phyloP scores from a whole-genome alignment of 1,140 invertebrate genomes.

The Drosophila equinoxialis region DNA sequence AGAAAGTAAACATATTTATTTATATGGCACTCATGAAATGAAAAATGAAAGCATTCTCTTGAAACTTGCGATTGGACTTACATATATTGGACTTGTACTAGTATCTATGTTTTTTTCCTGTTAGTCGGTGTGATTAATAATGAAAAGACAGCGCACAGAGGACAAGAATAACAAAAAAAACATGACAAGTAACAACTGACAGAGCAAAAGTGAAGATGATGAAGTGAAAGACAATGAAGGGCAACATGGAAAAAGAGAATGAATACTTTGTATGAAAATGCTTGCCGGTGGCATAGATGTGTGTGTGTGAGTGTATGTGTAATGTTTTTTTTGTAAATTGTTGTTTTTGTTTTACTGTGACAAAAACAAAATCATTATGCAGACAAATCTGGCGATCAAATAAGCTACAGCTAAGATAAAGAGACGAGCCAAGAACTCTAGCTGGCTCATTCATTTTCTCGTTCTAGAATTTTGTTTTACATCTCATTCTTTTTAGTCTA shows the following conservation, averaged over 20 bases:
- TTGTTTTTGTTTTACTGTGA: background rate
- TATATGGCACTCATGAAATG: too few relatives aligned
- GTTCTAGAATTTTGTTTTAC: background rate
- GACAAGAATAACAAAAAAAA: constrained; percentile 1
- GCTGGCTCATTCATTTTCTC: background rate
- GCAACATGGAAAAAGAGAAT: background rate
- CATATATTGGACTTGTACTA: background rate
- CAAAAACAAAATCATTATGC: constrained; percentile 27
- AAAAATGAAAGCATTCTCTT: too few relatives aligned
- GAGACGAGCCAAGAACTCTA: background rate
- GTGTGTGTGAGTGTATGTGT: background rate
- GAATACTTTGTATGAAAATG: background rate
- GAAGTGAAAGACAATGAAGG: background rate
- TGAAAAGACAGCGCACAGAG: background rate
- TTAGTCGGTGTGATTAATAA: constrained; percentile 1
- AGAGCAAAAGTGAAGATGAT: constrained; percentile 19
- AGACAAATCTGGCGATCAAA: constrained; percentile 26
- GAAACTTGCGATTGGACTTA: too few relatives aligned
- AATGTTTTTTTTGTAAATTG: background rate
- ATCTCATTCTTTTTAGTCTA: background rate
- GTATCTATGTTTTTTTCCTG: background rate
- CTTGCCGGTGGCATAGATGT: constrained; percentile 16
- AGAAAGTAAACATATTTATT: too few relatives aligned
- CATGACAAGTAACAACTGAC: constrained; percentile 21
- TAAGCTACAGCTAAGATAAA: constrained; percentile 10